A percentile compares a stretch with the other conserved stretches of the same genome.
Conservation (phyloP, 2,888 invertebrate species). For the Deilephila elpenor region DNA sequence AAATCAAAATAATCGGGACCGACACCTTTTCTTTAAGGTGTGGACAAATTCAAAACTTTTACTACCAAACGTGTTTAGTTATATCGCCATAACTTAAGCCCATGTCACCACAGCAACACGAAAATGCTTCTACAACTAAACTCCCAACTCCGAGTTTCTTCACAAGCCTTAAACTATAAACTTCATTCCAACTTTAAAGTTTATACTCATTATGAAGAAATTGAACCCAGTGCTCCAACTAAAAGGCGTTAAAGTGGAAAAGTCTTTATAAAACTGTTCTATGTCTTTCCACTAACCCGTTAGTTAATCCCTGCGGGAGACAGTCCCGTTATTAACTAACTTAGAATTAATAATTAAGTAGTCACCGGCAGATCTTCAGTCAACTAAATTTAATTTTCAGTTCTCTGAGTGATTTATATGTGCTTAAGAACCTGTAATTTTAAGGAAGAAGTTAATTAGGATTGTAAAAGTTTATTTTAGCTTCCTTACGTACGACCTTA, state of each 20-base stretch:
- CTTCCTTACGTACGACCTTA: background rate
- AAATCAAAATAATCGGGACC: no score
- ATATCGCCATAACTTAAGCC: no score
- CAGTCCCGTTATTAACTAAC: constrained; percentile 23
- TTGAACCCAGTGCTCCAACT: background rate
- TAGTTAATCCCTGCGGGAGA: background rate
- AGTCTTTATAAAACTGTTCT: constrained; percentile 6
- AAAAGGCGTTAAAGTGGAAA: background rate
- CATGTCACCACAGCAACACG: no score
- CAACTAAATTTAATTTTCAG: constrained; percentile 14
- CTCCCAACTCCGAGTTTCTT: no score
- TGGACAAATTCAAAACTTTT: no score
- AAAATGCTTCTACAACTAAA: no score
- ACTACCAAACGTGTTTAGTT: no score
- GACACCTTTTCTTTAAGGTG: no score
- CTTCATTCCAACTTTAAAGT: background rate
- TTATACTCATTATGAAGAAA: background rate
- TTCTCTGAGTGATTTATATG: background rate
- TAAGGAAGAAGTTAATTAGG: no score
- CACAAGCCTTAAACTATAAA: background rate
- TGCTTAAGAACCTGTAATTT: background rate
- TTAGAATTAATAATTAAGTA: constrained; percentile 20
- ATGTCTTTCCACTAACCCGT: background rate
- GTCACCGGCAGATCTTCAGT: constrained; percentile 5
- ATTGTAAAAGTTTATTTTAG: background rate